Base-by-base conservation (phyloP, 2,797 vertebrate genomes). In the Cetoscarus ocellatus region DNA sequence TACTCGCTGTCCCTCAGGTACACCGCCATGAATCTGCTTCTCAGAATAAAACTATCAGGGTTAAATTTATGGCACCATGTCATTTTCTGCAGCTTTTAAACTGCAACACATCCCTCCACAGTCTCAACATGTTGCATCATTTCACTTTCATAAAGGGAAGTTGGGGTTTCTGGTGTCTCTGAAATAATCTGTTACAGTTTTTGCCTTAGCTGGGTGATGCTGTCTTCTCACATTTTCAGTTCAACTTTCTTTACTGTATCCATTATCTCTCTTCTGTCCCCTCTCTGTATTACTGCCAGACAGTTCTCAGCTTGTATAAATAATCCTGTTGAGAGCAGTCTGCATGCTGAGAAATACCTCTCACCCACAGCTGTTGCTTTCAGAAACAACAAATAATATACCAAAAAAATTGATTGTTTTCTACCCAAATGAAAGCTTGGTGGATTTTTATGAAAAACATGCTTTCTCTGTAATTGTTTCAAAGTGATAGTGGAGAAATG, bases 1-100 rank as follows among this genome's bases (percentile, higher is more conserved):
- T 98, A 93, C 85, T 98, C 97, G 0, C 95, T 99, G 10, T 99
- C 98, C 0, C 96, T 99, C 81, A 94, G 97, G 98, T 99, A 93
- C 0, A 58, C 43, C 0, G n/a, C 64, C 2, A 1, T 11, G 1
- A 7, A 13, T 43, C 42, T 17, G 2, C 0, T 15, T 53, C 14
- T 8, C 34, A 48, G 27, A 27, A 27, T 27, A 27, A 27, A 36
- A 4, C 42, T 54, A 48, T 18, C 47, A 0, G 14, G 3, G n/a
- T 49, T 17, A 6, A 34, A 14, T 51, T 17, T 3, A 36, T 27
- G 0, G 40, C 6, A 35, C 8, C n/a, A 10, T 10, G 5, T 5
- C 39, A 51, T 27, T 36, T 64, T 39, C 51, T 44, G 39, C 17
- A 52, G 18, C 8, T 45, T n/a, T 15, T 6, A 8, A 17, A 47